These are phyloP conservation scores for Sycon ciliatum DNA, from an alignment of 37 sponge, comb jelly and placozoan species.

Conservation along the genomic window DNA sequence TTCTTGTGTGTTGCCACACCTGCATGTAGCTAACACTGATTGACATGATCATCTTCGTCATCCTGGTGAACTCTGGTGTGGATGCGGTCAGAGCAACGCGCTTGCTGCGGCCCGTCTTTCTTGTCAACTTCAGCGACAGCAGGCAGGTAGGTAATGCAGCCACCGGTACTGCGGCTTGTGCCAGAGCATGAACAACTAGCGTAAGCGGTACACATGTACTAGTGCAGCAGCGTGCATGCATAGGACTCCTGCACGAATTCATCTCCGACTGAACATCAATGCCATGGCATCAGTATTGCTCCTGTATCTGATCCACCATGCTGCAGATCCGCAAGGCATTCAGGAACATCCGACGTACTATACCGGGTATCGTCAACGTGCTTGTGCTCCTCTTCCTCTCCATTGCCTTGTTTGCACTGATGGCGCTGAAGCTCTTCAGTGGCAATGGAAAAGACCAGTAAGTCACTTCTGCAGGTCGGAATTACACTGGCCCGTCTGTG, in stretches of 20 bases:
- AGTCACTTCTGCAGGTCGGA: neutral
- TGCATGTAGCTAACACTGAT: neutral
- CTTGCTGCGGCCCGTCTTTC: neutral
- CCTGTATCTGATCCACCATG: neutral
- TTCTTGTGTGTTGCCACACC: too few species aligned
- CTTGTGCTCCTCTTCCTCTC: neutral
- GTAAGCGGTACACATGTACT: too few species aligned
- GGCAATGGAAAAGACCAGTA: neutral
- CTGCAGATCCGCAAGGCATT: constrained; percentile 5
- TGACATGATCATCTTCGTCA: constrained; percentile 2
- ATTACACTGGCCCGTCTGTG: neutral
- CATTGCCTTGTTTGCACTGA: neutral
- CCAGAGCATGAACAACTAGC: too few species aligned
- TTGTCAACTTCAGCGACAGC: constrained; percentile 5
- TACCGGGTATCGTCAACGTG: constrained; percentile 1
- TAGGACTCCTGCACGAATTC: too few species aligned
- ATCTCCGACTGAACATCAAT: too few species aligned
- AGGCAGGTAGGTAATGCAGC: too few species aligned
- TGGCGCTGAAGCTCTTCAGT: neutral
- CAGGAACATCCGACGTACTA: neutral
- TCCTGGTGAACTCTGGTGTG: neutral
- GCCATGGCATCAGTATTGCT: too few species aligned
- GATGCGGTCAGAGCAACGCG: neutral
- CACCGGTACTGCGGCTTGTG: too few species aligned
- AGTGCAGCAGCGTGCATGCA: too few species aligned